These are phyloP conservation scores for Drosophila mettleri DNA, from an alignment of 2,888 invertebrate species.

Conservation along the genomic window DNA sequence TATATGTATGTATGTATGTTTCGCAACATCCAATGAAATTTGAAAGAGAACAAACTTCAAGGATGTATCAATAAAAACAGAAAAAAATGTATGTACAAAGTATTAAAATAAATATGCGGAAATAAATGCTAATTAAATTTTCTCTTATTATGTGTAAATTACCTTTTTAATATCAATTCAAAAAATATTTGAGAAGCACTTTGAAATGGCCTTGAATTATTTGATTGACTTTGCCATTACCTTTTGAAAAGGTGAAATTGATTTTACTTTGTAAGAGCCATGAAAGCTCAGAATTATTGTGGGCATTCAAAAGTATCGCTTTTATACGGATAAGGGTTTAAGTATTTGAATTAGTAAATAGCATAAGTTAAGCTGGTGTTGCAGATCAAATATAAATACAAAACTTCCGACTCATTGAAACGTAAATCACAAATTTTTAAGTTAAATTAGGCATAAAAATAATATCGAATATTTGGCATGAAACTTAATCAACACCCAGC, in stretches of 20 bases:
- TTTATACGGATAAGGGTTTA: neutral
- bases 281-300: neutral
- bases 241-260: too few species aligned
- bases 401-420: neutral
- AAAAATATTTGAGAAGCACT: neutral
- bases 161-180: too few species aligned
- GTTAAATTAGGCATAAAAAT: constrained; percentile 5
- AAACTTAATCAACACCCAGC: constrained; percentile 45
- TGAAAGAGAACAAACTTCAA: constrained; percentile 44
- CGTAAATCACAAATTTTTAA: neutral
- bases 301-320: neutral
- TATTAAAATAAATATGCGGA: constrained; percentile 31
- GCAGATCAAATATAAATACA: neutral
- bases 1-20: constrained; percentile 8
- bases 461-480: constrained; percentile 20
- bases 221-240: too few species aligned
- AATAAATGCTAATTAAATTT: neutral
- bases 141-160: constrained; percentile 2
- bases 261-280: too few species aligned
- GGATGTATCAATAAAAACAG: constrained; percentile 31
- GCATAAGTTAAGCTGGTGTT: constrained; percentile 1
- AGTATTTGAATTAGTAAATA: neutral
- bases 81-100: constrained; percentile 73
- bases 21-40: constrained; percentile 41
- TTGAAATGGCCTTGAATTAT: neutral